phyloP scores from a whole-genome alignment of 2,113 vertebrate species.

The Paedocypris sp. region DNA sequence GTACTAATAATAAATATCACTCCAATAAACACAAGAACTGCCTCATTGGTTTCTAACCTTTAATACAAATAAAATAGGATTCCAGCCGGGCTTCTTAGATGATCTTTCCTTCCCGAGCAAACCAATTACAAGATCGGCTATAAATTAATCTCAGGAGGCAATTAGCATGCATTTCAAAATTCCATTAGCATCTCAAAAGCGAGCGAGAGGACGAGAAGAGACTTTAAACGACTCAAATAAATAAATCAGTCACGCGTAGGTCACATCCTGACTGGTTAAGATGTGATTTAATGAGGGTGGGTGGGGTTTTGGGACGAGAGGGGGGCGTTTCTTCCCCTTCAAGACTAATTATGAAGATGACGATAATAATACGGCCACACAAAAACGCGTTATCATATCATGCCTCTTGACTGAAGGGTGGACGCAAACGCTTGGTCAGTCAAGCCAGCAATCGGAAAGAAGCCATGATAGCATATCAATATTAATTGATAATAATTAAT shows the following conservation, averaged over 20 bases:
- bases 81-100: background rate
- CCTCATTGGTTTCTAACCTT: no score
- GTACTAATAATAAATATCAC: no score
- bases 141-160: conserved; percentile 15
- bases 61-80: no score
- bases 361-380: conserved; percentile 6
- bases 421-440: background rate
- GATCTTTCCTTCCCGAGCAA: background rate
- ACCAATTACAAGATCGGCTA: conserved; percentile 2
- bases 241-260: conserved; percentile 20
- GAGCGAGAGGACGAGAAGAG: background rate
- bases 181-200: conserved; percentile 5
- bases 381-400: background rate
- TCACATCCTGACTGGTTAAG: conserved; percentile 30
- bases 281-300: conserved; percentile 20
- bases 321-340: conserved; percentile 8
- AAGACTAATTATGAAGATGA: conserved; percentile 27
- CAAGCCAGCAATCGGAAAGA: background rate
- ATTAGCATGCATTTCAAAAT: conserved; percentile 11
- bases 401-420: conserved; percentile 6
- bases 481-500: no score
- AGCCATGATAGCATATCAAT: no score
- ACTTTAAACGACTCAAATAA: conserved; percentile 25
- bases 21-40: no score
- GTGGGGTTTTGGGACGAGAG: background rate